These are phyloP conservation scores for Microplitis deprimator DNA, from an alignment of 2,888 invertebrate species.

Conservation along the genomic window DNA sequence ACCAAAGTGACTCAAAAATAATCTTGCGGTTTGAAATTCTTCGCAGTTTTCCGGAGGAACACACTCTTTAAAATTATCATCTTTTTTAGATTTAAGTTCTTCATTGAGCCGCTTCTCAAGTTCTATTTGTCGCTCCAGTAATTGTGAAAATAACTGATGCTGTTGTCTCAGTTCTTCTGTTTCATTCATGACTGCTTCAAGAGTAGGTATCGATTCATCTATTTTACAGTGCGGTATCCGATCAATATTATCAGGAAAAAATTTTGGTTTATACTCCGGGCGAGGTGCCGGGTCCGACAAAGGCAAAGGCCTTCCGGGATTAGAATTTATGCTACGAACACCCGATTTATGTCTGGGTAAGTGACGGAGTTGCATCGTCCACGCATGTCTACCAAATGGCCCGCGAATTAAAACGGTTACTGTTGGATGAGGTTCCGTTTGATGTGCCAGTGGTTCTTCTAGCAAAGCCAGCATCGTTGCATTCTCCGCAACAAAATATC, in stretches of 20 bases:
- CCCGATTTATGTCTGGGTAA: conserved; percentile 87
- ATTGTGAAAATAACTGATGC: conserved; percentile 80
- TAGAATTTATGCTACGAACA: conserved; percentile 77
- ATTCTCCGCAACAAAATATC: conserved; percentile 94
- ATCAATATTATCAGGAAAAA: conserved; percentile 86
- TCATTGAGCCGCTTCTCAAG: conserved; percentile 69
- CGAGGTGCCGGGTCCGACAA: conserved; percentile 81
- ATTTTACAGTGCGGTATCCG: conserved; percentile 82
- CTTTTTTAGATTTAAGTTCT: conserved; percentile 62
- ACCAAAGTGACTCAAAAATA: conserved; percentile 97
- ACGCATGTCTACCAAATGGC: conserved; percentile 95
- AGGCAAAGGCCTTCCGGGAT: conserved; percentile 82
- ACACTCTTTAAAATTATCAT: conserved; percentile 80
- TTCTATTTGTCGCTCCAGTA: conserved; percentile 81
- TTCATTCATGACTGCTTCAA: conserved; percentile 83
- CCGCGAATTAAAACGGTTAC: conserved; percentile 91
- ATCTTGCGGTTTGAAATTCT: conserved; percentile 94
- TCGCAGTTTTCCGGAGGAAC: conserved; percentile 86
- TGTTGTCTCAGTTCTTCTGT: conserved; percentile 73
- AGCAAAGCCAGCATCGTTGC: conserved; percentile 89
- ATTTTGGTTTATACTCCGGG: conserved; percentile 80
- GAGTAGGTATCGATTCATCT: conserved; percentile 90
- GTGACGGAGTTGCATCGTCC: conserved; percentile 92
- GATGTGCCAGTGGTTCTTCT: conserved; percentile 94
- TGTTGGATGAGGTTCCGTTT: conserved; percentile 94